Conservation (phyloP, 2,113 vertebrate genomes). For the Microcebus murinus region DNA sequence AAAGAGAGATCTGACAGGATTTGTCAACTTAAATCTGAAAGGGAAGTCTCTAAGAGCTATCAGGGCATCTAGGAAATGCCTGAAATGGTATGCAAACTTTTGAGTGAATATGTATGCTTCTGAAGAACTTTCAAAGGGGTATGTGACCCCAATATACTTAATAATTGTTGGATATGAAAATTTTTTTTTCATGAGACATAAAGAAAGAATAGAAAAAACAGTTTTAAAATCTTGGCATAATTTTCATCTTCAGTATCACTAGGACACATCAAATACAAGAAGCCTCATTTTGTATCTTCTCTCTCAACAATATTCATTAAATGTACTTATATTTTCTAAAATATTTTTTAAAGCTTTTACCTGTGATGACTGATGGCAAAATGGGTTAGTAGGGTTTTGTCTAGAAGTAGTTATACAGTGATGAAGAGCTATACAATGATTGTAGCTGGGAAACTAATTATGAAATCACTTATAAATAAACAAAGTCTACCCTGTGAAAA, state of each 20-base stretch:
- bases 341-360: slow-evolving; percentile 83
- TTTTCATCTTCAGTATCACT: slow-evolving; percentile 40
- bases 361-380: slow-evolving; percentile 84
- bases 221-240: neutral
- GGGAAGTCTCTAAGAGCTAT: neutral
- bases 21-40: neutral
- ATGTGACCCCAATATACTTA: neutral
- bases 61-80: neutral
- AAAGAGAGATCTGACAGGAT: neutral
- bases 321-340: neutral
- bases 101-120: neutral
- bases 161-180: neutral
- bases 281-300: slow-evolving; percentile 24
- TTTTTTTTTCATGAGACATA: neutral
- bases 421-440: slow-evolving; percentile 84
- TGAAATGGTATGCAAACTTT: neutral
- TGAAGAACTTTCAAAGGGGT: neutral
- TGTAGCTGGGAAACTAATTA: slow-evolving; percentile 84
- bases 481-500: slow-evolving; percentile 57
- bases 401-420: slow-evolving; percentile 82
- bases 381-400: slow-evolving; percentile 86
- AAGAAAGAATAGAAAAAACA: neutral
- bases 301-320: slow-evolving; percentile 59
- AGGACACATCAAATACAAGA: slow-evolving; percentile 69
- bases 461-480: slow-evolving; percentile 79